Evolutionary conservation across 1,140 invertebrate species (phyloP), one percentile per base, ranked within the genome.

Genomic region (Acromyrmex charruanus): DNA sequence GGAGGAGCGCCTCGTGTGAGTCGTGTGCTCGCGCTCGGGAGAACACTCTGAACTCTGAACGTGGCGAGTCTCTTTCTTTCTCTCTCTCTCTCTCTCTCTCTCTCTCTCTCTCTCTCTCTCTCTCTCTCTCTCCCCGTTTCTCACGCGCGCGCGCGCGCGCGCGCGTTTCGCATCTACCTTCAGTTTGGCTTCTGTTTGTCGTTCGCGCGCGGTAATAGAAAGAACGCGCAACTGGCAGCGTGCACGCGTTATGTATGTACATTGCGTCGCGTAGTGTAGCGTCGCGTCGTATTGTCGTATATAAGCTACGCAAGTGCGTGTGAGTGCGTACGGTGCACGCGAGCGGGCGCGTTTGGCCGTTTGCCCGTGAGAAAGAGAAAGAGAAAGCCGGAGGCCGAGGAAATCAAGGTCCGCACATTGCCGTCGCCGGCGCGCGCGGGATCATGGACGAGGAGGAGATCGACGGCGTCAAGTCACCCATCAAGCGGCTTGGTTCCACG

Each of bases 401-500:
- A 66, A 69, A 81, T 89, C 65, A 31, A 72, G 35, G 35, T 55
- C 66, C 28, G 61, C 58, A 63, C 25, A 68, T 28, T 28, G 12
- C 31, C 18, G 72, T 25, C 39, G 31, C 28, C n/a, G 28, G 35
- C 31, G 31, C 31, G 31, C 69, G 44, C 66, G 65, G 51, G 51
- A 93, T 66, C 81, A 96, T 97, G 96, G 97, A 97, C 95, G 97
- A 97, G 93, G 96, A 97, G 93, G 97, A 97, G 93, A 96, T 96
- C 85, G 96, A 96, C 92, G 94, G 94, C 72, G 93, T 96, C 80
- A 97, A 97, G 91, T 97, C 97, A 77, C 97, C 97, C 55, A 97
- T 98, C 94, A 97, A 97, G 94, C 95, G 97, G 63, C 96, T 98
- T 82, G 97, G 97, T 91, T 98, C 97, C 74, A 97, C 97, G 16